Evolutionary conservation across 2,797 vertebrate species (phyloP).

Genomic region (Epinephelus awoara): DNA sequence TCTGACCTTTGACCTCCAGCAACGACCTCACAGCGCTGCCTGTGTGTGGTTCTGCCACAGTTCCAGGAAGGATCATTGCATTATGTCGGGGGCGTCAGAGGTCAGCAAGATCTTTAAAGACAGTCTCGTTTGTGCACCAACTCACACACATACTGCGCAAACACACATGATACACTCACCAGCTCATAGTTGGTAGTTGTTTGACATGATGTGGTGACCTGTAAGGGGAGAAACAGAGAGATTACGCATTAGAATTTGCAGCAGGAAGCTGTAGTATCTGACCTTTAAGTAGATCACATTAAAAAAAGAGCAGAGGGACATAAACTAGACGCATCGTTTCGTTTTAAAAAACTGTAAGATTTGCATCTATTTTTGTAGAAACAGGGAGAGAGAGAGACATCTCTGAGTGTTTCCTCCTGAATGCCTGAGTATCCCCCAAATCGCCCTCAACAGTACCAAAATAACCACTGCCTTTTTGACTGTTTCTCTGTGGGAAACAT

Average conservation of each 20-base stretch:
- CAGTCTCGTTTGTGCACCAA: neutral
- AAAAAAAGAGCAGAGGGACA: neutral
- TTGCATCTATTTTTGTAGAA: constrained; percentile 25
- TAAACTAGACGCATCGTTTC: neutral
- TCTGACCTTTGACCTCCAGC: constrained; percentile 48
- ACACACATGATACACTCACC: constrained; percentile 67
- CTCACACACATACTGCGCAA: neutral
- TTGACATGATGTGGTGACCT: constrained; percentile 83
- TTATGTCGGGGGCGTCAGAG: constrained; percentile 4
- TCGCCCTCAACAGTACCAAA: constrained; percentile 35
- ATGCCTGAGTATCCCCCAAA: constrained; percentile 52
- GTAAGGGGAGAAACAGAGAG: constrained; percentile 41
- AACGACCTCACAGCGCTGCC: neutral
- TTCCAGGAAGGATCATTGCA: constrained; percentile 38
- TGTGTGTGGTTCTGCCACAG: constrained; percentile 33
- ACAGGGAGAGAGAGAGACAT: constrained; percentile 18
- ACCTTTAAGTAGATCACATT: neutral
- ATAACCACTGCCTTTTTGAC: constrained; percentile 40
- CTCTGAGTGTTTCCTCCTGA: constrained; percentile 46
- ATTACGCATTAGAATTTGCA: neutral
- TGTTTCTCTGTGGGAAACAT: constrained; percentile 52
- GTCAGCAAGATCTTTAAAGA: constrained; percentile 28
- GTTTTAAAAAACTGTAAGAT: constrained; percentile 9
- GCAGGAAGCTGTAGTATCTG: neutral
- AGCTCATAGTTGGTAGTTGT: constrained; percentile 77